These are phyloP conservation scores for Glareola pratincola DNA, from an alignment of 2,113 vertebrate genomes.

Conservation along the genomic window DNA sequence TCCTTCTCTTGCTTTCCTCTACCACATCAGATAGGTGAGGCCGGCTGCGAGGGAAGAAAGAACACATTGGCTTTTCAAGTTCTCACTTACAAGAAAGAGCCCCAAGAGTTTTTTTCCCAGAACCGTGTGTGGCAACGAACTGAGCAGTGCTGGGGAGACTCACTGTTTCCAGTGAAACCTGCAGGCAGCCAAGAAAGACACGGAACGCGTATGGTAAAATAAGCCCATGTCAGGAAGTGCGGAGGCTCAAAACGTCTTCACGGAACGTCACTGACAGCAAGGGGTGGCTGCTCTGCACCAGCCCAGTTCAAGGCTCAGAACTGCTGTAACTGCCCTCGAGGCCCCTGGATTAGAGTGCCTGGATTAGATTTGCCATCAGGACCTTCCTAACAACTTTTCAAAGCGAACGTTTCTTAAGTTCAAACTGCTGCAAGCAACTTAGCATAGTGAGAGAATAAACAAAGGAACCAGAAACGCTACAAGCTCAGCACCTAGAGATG, in stretches of 20 bases:
- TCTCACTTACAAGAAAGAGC: background rate
- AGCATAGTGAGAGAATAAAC: fast-evolving
- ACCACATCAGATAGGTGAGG: background rate
- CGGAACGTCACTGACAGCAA: background rate
- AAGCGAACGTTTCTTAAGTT: background rate
- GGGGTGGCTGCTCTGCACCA: background rate
- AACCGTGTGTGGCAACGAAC: fast-evolving
- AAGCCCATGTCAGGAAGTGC: constrained; percentile 45
- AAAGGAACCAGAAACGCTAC: fast-evolving
- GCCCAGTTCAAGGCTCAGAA: background rate
- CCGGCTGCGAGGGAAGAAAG: background rate
- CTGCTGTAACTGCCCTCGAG: background rate
- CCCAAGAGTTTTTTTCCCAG: background rate
- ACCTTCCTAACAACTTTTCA: background rate
- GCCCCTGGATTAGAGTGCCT: background rate
- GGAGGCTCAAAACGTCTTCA: background rate
- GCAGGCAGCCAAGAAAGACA: background rate
- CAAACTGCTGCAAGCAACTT: background rate
- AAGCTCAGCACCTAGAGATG: background rate
- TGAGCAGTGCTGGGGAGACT: background rate
- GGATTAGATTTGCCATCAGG: background rate
- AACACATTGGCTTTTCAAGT: background rate
- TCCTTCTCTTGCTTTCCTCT: background rate
- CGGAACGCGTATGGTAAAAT: background rate
- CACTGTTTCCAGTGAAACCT: background rate